A percentile compares a stretch with the other conserved stretches of the same genome.
phyloP scores from a whole-genome alignment of 2,888 invertebrate genomes.

The Petrolisthes manimaculis region DNA sequence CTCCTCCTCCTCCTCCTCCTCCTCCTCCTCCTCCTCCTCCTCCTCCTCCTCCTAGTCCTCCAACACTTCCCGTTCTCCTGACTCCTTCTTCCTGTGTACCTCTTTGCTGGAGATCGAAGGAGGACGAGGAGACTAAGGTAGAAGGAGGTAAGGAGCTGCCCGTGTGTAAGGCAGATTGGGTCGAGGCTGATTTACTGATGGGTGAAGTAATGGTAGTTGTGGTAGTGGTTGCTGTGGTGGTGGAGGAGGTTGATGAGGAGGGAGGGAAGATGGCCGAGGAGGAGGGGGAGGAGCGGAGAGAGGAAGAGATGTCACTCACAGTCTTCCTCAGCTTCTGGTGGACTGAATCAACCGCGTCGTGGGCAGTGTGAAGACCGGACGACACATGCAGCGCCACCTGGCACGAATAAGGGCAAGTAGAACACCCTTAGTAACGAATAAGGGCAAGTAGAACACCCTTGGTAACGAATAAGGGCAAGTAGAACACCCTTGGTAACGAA shows the following conservation, averaged over 20 bases:
- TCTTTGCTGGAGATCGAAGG: slow-evolving; percentile 45
- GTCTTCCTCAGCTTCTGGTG: slow-evolving; percentile 65
- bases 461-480: no score
- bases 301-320: slow-evolving; percentile 61
- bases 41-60: slow-evolving; percentile 1
- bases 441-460: no score
- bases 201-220: slow-evolving; percentile 1
- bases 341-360: slow-evolving; percentile 48
- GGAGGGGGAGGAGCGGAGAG: slow-evolving; percentile 37
- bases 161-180: neutral
- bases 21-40: slow-evolving; percentile 4
- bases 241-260: neutral
- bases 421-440: no score
- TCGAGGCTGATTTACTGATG: neutral
- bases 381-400: slow-evolving; percentile 56
- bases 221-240: neutral
- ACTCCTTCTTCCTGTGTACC: slow-evolving; percentile 27
- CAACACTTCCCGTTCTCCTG: neutral
- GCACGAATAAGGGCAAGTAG: neutral
- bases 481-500: no score
- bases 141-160: neutral
- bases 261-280: neutral
- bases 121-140: slow-evolving; percentile 20
- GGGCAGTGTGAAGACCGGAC: slow-evolving; percentile 48
- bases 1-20: slow-evolving; percentile 11